Percentiles rank a stretch among this genome's conserved stretches.
phyloP scores from a whole-genome alignment of 1,140 invertebrate species.

The Wasmannia auropunctata region DNA sequence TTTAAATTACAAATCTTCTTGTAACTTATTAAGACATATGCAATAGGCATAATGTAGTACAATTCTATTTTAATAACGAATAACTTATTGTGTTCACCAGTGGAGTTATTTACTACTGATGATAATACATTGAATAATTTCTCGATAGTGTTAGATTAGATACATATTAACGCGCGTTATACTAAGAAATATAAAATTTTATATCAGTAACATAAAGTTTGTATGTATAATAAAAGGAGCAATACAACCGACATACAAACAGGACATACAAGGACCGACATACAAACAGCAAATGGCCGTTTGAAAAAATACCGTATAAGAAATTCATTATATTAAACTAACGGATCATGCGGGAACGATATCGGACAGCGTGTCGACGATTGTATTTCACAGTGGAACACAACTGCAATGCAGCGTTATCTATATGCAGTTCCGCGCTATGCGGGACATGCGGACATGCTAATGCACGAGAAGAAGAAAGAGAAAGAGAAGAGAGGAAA shows the following conservation, averaged over 20 bases:
- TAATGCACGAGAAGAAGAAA: not conserved
- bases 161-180: not conserved
- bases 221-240: not conserved
- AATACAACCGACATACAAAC: not conserved
- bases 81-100: not conserved
- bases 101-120: not conserved
- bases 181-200: not conserved
- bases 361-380: not conserved
- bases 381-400: constrained; percentile 15
- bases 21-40: not conserved
- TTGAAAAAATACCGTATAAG: constrained; percentile 6
- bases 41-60: not conserved
- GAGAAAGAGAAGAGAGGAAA: not conserved
- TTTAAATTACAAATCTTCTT: not conserved
- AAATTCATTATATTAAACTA: not conserved
- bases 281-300: constrained; percentile 4
- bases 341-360: constrained; percentile 16
- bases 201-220: not conserved
- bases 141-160: not conserved
- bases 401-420: constrained; percentile 69
- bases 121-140: not conserved
- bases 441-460: constrained; percentile 19
- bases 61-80: not conserved
- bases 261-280: constrained; percentile 8
- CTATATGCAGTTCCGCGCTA: constrained; percentile 60